Percentiles rank a stretch among this genome's conserved stretches.
Conservation (phyloP, 1,140 invertebrate species). For the Drosophila busckii region DNA sequence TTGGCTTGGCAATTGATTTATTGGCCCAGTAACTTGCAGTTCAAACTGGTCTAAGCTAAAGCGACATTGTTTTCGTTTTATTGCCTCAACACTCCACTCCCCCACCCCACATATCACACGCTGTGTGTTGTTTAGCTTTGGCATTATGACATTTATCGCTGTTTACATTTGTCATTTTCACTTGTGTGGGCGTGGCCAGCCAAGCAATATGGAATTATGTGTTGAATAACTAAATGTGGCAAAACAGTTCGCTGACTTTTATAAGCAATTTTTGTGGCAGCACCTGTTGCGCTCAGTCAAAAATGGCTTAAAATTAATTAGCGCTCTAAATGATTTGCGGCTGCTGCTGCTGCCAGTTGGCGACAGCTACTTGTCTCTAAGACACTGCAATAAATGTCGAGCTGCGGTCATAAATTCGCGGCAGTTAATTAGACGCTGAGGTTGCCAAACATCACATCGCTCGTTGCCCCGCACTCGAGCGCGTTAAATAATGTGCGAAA, state of each 20-base stretch:
- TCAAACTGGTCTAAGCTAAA: slow-evolving; percentile 22
- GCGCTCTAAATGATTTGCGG: slow-evolving; percentile 56
- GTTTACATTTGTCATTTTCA: slow-evolving; percentile 27
- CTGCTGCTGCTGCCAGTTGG: slow-evolving; percentile 12
- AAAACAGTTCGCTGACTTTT: too few relatives aligned
- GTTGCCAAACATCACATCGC: slow-evolving; percentile 18
- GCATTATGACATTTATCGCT: slow-evolving; percentile 42
- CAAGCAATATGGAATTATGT: neutral
- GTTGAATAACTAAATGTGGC: slow-evolving; percentile 1
- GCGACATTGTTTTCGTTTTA: slow-evolving; percentile 23
- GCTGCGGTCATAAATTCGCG: slow-evolving; percentile 47
- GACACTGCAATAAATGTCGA: slow-evolving; percentile 24
- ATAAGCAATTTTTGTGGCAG: slow-evolving; percentile 11
- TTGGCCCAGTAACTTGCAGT: slow-evolving; percentile 44
- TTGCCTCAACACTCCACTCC: neutral
- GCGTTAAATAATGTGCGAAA: slow-evolving; percentile 35
- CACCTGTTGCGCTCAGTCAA: slow-evolving; percentile 41
- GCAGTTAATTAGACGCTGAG: slow-evolving; percentile 41
- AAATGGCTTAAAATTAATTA: slow-evolving; percentile 42
- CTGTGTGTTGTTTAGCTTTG: slow-evolving; percentile 16
- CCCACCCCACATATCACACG: neutral
- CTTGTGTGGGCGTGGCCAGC: neutral
- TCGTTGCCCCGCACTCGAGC: neutral
- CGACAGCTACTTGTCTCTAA: slow-evolving; percentile 12
- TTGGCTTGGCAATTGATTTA: slow-evolving; percentile 60